Base-by-base conservation (phyloP, 2,113 vertebrate genomes). In the Uria lomvia region DNA sequence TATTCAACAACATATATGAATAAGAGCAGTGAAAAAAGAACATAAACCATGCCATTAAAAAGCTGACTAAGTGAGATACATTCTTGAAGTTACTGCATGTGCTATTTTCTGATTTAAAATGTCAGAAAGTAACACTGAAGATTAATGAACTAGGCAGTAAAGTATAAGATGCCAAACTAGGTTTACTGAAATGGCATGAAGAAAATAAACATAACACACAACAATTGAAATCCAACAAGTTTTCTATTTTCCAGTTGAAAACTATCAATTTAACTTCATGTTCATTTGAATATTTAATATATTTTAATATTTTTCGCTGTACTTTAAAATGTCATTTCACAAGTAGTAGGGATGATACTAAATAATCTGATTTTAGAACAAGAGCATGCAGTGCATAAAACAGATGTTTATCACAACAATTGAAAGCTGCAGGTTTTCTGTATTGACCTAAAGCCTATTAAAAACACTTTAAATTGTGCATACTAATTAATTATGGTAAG, bases 91-190 rank as follows among this genome's bases (percentile, higher is more conserved):
- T 88, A 92, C 58, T 62, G 29, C 26, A 86, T 71, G n/a, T 68
- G 50, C 34, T 88, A 59, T 63, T 85, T 94, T 80, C 76, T 73
- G 20, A 58, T 93, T 82, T 87, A 89, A 95, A 97, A 94, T 92
- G 84, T 80, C 93, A 92, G 85, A 80, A 85, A 90, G 66, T 71
- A 95, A 94, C 67, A 90, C 45, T 47, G 67, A 94, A 96, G 88
- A 97, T 94, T 93, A 96, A 93, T 80, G 88, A 92, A 67, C 8
- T 52, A 66, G 59, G 73, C 27, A 92, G 68, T 83, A 88, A 94
- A 92, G 34, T 60, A 36, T 58, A 72, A 90, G 60, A 86, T 73
- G 45, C 43, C 78, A 92, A 60, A 86, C 45, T 38, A 92, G 21
- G 47, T 85, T 89, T 92, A 89, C 22, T 72, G 58, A 91, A 85